Conservation (phyloP, 2,888 invertebrate genomes). For the Scelioninae gen. 1 region DNA sequence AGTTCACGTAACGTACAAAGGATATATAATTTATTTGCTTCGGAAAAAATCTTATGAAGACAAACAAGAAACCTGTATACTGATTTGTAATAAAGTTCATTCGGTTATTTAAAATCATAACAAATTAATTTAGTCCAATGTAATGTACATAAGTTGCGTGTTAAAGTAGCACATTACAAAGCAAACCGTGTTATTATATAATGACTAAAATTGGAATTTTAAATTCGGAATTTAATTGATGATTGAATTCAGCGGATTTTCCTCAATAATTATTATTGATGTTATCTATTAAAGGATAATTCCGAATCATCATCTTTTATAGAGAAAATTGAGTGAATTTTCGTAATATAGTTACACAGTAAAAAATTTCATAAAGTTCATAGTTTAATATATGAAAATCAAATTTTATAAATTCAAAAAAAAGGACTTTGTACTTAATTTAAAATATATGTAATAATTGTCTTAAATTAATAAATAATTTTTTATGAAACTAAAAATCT, state of each 20-base stretch:
- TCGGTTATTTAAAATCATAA: background rate
- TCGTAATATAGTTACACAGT: background rate
- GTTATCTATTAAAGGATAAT: background rate
- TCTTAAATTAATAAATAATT: no score
- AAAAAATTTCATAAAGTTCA: background rate
- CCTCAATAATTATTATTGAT: conserved; percentile 12
- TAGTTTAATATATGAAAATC: no score
- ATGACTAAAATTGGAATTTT: background rate
- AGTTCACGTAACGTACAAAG: no score
- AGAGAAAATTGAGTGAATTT: background rate
- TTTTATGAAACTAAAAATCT: no score
- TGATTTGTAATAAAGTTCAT: background rate
- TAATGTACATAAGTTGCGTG: no score
- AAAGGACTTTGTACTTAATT: no score
- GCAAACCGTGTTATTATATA: background rate
- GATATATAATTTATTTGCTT: no score
- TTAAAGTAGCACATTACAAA: no score
- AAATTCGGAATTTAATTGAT: conserved; percentile 16
- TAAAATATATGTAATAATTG: no score
- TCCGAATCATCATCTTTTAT: background rate
- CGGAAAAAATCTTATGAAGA: no score
- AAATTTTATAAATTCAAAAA: no score
- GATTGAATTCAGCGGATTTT: conserved; percentile 6
- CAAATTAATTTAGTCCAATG: background rate
- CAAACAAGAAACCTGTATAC: background rate